phyloP scores from a whole-genome alignment of 2,888 invertebrate genomes.

The Alviniconcha strummeri region DNA sequence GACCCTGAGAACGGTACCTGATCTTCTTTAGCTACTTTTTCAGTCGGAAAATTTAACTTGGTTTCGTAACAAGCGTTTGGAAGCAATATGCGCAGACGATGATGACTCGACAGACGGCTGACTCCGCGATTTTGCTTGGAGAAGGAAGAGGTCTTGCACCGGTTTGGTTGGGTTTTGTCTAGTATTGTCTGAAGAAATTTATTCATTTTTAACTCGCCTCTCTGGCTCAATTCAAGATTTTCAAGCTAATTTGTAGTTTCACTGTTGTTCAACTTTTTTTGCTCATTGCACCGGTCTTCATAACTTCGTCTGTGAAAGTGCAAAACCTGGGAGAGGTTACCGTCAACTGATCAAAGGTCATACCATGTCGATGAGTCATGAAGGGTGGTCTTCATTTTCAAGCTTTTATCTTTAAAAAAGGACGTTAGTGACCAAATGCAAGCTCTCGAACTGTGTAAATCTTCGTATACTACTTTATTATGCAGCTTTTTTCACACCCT shows the following conservation, averaged over 20 bases:
- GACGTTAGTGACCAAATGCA: background rate
- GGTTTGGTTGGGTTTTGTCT: constrained; percentile 12
- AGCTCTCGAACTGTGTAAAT: background rate
- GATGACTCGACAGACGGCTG: constrained; percentile 41
- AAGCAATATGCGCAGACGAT: constrained; percentile 36
- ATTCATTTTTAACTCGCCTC: background rate
- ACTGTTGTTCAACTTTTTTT: background rate
- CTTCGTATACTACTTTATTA: background rate
- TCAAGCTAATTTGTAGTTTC: background rate
- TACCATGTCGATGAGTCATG: constrained; percentile 40
- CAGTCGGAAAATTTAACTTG: background rate
- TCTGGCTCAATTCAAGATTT: background rate
- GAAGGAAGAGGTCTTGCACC: constrained; percentile 31
- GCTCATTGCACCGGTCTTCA: constrained; percentile 15
- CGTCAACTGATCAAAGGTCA: constrained; percentile 44
- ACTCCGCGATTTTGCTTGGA: constrained; percentile 29
- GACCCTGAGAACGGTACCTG: constrained; percentile 75
- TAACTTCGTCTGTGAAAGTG: constrained; percentile 22
- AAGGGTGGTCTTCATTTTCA: constrained; percentile 34
- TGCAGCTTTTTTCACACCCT: background rate
- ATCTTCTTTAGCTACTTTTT: constrained; percentile 12
- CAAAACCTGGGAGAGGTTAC: constrained; percentile 41
- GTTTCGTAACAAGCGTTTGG: constrained; percentile 21
- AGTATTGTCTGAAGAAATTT: background rate
- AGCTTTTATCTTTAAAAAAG: background rate